phyloP scores from a whole-genome alignment of 2,888 invertebrate genomes.

The Idaea aversata region DNA sequence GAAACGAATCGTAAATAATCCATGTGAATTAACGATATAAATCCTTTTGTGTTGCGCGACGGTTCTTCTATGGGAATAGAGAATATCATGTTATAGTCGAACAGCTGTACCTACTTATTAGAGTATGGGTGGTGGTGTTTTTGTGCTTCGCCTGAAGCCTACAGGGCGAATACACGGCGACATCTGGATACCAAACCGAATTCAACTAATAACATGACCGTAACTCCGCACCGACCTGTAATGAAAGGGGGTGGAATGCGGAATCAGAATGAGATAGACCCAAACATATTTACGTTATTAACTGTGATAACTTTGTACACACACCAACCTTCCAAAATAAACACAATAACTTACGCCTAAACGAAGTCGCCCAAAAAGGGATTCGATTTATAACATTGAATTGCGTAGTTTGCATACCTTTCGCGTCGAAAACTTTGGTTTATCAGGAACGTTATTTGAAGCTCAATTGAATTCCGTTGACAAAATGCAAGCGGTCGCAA shows the following conservation, averaged over 20 bases:
- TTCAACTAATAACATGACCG: constrained; percentile 59
- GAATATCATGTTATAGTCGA: constrained; percentile 23
- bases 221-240: constrained; percentile 51
- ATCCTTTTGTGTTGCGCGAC: constrained; percentile 55
- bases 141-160: constrained; percentile 50
- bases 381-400: constrained; percentile 19
- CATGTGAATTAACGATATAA: constrained; percentile 68
- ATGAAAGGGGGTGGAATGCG: constrained; percentile 40
- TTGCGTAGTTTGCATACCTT: constrained; percentile 30
- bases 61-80: constrained; percentile 36
- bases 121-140: constrained; percentile 44
- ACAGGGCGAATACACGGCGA: constrained; percentile 52
- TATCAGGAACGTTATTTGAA: constrained; percentile 27
- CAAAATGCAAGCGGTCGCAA: constrained; percentile 40
- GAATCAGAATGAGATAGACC: constrained; percentile 26
- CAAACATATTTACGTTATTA: constrained; percentile 28
- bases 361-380: constrained; percentile 17
- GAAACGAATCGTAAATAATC: constrained; percentile 75
- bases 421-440: constrained; percentile 19
- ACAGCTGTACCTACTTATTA: constrained; percentile 43
- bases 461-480: constrained; percentile 34
- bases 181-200: constrained; percentile 57
- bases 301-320: constrained; percentile 21
- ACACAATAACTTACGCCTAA: constrained; percentile 19
- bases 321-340: constrained; percentile 14